Conservation (phyloP, 2,113 vertebrate species). For the Corythornis madagascariensis region DNA sequence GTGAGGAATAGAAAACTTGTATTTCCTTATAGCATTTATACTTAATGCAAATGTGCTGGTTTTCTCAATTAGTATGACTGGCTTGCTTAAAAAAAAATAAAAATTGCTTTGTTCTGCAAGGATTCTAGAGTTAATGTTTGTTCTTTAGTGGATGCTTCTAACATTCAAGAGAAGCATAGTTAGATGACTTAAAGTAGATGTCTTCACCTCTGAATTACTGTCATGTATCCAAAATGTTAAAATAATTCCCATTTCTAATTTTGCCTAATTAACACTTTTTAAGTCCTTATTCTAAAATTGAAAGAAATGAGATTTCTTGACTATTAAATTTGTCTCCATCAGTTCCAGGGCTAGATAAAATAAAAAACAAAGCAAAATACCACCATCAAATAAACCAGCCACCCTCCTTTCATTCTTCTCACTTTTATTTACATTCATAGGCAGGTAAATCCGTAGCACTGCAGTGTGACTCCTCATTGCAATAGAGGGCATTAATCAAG, state of each 20-base stretch:
- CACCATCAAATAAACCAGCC: background rate
- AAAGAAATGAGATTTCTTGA: background rate
- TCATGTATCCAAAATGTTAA: background rate
- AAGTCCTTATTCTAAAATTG: background rate
- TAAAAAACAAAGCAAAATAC: background rate
- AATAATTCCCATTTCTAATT: background rate
- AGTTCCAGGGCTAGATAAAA: background rate
- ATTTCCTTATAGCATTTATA: background rate
- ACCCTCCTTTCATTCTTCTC: background rate
- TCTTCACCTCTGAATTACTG: background rate
- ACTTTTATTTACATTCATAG: background rate
- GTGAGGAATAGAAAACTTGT: background rate
- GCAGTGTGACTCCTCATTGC: background rate
- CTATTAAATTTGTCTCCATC: background rate
- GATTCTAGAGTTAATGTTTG: background rate
- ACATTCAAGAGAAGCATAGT: background rate
- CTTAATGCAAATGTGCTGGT: background rate
- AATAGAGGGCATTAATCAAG: background rate
- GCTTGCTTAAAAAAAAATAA: background rate
- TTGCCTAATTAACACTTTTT: background rate
- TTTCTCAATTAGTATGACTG: background rate
- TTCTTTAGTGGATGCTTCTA: background rate
- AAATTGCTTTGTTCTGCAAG: background rate
- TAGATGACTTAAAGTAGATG: background rate
- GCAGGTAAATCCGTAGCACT: background rate